phyloP scores from a whole-genome alignment of 2,888 invertebrate species.

The Acronicta psi region DNA sequence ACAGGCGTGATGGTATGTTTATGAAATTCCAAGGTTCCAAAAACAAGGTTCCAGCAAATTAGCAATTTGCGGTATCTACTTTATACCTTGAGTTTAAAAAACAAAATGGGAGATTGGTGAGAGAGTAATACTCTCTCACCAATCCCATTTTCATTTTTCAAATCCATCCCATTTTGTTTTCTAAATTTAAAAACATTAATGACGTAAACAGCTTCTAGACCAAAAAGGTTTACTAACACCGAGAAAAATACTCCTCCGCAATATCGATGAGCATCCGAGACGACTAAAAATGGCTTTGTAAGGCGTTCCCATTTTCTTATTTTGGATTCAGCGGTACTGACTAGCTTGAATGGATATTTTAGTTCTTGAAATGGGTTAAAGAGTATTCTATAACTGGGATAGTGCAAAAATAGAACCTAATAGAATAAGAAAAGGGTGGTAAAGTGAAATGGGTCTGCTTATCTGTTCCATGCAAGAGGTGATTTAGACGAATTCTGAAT shows the following conservation, averaged over 20 bases:
- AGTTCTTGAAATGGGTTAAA: neutral
- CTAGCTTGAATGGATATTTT: neutral
- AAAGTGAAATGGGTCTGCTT: neutral
- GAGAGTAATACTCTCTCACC: too few relatives aligned
- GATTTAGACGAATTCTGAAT: neutral
- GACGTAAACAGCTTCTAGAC: neutral
- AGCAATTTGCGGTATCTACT: too few relatives aligned
- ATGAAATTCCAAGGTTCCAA: too few relatives aligned
- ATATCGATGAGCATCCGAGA: slow-evolving; percentile 11
- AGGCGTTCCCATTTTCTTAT: slow-evolving; percentile 3
- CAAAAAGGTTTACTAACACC: neutral
- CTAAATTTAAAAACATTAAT: slow-evolving; percentile 1
- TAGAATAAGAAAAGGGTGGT: neutral
- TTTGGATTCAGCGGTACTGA: slow-evolving; percentile 3
- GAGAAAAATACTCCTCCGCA: slow-evolving; percentile 7
- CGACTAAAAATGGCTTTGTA: slow-evolving; percentile 11
- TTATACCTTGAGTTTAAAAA: too few relatives aligned
- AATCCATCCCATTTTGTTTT: neutral
- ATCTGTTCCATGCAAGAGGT: neutral
- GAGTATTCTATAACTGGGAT: neutral
- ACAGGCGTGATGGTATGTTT: too few relatives aligned
- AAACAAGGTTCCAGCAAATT: too few relatives aligned
- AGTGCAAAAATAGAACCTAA: neutral
- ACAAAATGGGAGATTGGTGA: too few relatives aligned
- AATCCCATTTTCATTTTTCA: too few relatives aligned